These are phyloP conservation scores for Subanguina moxae DNA, from an alignment of 1,140 invertebrate species.

Conservation along the genomic window DNA sequence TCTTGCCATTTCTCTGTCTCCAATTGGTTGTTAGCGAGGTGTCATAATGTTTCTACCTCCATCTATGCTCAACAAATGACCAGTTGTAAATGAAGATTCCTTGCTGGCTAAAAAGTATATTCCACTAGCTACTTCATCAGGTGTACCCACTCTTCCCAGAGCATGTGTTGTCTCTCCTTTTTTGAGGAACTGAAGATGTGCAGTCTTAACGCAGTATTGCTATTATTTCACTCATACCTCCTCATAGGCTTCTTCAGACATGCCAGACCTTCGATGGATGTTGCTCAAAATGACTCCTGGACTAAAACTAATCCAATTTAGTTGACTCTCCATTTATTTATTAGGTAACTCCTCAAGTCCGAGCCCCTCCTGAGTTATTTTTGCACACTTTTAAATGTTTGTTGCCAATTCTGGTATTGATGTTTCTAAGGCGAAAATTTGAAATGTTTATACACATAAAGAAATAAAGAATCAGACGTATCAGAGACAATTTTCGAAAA, in stretches of 20 bases:
- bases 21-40: constrained; percentile 28
- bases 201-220: neutral
- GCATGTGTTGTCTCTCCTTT: constrained; percentile 64
- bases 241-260: constrained; percentile 70
- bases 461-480: too few species aligned
- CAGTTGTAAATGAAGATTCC: constrained; percentile 64
- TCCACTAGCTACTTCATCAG: constrained; percentile 63
- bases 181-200: constrained; percentile 62
- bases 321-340: constrained; percentile 1
- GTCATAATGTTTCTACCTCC: constrained; percentile 59
- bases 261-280: constrained; percentile 72
- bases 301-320: constrained; percentile 60
- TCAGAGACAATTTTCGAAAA: too few species aligned
- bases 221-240: constrained; percentile 58
- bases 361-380: too few species aligned
- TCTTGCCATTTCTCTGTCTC: too few species aligned
- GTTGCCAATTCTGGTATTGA: too few species aligned
- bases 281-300: constrained; percentile 76
- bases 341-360: too few species aligned
- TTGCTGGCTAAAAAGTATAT: constrained; percentile 64
- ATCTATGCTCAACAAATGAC: constrained; percentile 60
- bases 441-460: too few species aligned
- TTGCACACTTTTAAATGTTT: too few species aligned
- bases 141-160: constrained; percentile 62
- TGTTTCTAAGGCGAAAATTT: too few species aligned